Percentiles rank a stretch among this genome's conserved stretches.
These are phyloP conservation scores for Agelaius tricolor DNA, from an alignment of 2,113 vertebrate species.

Conservation along the genomic window DNA sequence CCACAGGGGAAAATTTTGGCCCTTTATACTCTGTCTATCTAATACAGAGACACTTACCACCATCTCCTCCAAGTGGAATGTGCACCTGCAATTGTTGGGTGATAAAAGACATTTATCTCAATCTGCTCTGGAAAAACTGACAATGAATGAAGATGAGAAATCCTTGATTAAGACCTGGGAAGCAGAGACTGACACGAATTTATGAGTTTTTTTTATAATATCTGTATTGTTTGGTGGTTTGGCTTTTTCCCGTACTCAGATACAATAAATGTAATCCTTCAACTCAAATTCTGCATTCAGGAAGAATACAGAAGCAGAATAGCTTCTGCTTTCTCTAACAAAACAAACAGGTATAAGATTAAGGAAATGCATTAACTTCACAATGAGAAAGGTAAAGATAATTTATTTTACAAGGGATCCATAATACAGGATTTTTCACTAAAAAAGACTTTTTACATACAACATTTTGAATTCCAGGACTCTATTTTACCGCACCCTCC, in stretches of 20 bases:
- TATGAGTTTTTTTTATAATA: slow-evolving; percentile 8
- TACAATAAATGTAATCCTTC: slow-evolving; percentile 11
- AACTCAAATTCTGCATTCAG: neutral
- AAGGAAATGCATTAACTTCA: slow-evolving; percentile 40
- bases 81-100: slow-evolving; percentile 6
- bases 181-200: slow-evolving; percentile 22
- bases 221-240: neutral
- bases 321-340: slow-evolving; percentile 6
- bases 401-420: slow-evolving; percentile 6
- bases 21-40: neutral
- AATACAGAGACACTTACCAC: neutral
- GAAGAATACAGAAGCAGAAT: slow-evolving; percentile 1
- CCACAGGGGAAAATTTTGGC: neutral
- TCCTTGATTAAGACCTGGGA: slow-evolving; percentile 3
- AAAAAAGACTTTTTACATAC: neutral
- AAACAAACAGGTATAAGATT: slow-evolving; percentile 11
- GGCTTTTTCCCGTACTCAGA: neutral
- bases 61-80: neutral
- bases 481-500: neutral
- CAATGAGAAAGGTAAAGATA: slow-evolving; percentile 1
- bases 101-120: slow-evolving; percentile 46
- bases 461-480: neutral
- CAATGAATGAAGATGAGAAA: slow-evolving; percentile 44
- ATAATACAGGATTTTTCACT: neutral
- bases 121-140: slow-evolving; percentile 33